A percentile compares a stretch with the other conserved stretches of the same genome.
phyloP scores from a whole-genome alignment of 1,140 invertebrate genomes.

The Nephila pilipes region DNA sequence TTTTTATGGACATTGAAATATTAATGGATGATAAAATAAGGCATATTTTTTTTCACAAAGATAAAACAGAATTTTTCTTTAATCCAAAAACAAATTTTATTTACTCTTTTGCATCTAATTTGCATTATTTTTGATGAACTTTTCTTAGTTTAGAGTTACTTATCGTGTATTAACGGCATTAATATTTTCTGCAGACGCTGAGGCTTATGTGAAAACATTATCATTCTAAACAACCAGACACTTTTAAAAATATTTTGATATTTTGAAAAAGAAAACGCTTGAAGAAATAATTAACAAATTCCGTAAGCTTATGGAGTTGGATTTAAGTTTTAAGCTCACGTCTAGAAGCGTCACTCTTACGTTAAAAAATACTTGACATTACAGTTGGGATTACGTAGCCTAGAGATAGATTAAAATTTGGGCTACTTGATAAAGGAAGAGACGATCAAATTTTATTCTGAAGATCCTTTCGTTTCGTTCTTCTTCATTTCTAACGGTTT shows the following conservation, averaged over 20 bases:
- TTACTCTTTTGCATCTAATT: neutral
- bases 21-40: too few relatives aligned
- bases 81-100: too few relatives aligned
- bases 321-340: neutral
- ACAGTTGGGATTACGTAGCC: neutral
- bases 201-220: neutral
- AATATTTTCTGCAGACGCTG: neutral
- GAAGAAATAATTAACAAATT: neutral
- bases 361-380: neutral
- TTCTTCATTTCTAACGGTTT: neutral
- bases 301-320: neutral
- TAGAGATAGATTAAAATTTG: neutral
- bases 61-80: too few relatives aligned
- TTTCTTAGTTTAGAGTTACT: neutral
- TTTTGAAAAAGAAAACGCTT: neutral
- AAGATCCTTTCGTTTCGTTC: constrained; percentile 4
- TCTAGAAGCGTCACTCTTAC: neutral
- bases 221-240: neutral
- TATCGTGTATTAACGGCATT: neutral
- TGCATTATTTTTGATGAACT: neutral
- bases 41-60: too few relatives aligned
- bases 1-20: too few relatives aligned
- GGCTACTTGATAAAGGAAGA: neutral
- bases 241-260: neutral
- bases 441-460: neutral